These are phyloP conservation scores for Typhlomys cinereus DNA, from an alignment of 2,113 vertebrate species.

Conservation along the genomic window DNA sequence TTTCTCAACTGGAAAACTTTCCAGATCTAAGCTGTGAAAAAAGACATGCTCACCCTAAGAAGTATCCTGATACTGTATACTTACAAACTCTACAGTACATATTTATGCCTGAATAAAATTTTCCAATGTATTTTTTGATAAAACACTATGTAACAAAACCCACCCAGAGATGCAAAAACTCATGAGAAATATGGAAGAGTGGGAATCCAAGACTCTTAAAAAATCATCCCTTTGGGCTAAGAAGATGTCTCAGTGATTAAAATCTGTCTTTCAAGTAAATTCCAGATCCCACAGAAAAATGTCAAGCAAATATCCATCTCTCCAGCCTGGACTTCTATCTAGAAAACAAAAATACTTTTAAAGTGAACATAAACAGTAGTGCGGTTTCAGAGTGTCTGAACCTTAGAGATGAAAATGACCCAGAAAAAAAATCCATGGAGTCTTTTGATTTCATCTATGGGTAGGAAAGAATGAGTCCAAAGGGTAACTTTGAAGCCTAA, in stretches of 20 bases:
- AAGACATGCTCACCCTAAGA: neutral
- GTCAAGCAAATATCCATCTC: neutral
- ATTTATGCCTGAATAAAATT: neutral
- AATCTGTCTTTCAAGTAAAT: no score
- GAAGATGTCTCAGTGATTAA: no score
- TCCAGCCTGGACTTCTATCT: neutral
- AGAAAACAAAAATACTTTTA: neutral
- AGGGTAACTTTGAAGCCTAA: neutral
- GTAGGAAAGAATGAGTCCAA: neutral
- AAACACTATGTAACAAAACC: neutral
- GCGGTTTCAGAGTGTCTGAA: slow-evolving; percentile 1
- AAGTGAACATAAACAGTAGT: neutral
- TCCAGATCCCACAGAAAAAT: neutral
- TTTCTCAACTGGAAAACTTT: neutral
- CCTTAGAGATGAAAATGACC: neutral
- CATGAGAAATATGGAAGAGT: neutral
- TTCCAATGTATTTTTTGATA: neutral
- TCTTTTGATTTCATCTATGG: neutral
- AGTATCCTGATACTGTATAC: neutral
- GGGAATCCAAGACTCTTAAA: neutral
- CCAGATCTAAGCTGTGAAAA: neutral
- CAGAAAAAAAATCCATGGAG: neutral
- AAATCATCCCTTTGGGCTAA: no score
- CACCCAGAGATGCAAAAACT: neutral
- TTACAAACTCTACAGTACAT: neutral